Conservation (phyloP, 1,140 invertebrate species). For the Drosophila persimilis region DNA sequence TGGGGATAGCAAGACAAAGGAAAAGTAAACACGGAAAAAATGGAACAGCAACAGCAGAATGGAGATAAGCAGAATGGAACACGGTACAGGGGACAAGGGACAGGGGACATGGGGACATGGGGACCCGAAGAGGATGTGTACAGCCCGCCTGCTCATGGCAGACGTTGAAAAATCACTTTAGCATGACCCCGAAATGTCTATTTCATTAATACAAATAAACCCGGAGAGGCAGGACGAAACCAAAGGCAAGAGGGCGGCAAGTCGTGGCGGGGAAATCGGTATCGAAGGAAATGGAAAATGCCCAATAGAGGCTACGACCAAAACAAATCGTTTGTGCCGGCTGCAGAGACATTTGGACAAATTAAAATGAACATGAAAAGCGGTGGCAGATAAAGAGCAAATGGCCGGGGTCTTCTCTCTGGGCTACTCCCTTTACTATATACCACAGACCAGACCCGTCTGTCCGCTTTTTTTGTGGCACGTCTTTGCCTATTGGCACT, state of each 20-base stretch:
- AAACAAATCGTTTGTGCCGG: slow-evolving; percentile 75
- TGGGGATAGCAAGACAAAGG: slow-evolving; percentile 63
- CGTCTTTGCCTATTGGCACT: slow-evolving; percentile 74
- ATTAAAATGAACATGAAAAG: slow-evolving; percentile 79
- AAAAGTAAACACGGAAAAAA: slow-evolving; percentile 67
- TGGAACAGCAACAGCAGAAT: slow-evolving; percentile 29
- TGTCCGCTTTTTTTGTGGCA: slow-evolving; percentile 29
- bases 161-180: slow-evolving; percentile 83
- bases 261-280: neutral
- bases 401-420: slow-evolving; percentile 19
- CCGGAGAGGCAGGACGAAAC: slow-evolving; percentile 37
- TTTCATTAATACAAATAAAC: slow-evolving; percentile 82
- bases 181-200: slow-evolving; percentile 81
- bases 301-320: slow-evolving; percentile 45
- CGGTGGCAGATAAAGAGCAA: slow-evolving; percentile 64
- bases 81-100: slow-evolving; percentile 34
- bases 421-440: neutral
- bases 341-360: slow-evolving; percentile 76
- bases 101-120: slow-evolving; percentile 18
- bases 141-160: slow-evolving; percentile 35
- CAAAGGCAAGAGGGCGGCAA: neutral
- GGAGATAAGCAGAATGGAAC: slow-evolving; percentile 63
- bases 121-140: slow-evolving; percentile 14
- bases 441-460: neutral
- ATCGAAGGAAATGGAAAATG: slow-evolving; percentile 11